Base-by-base conservation (phyloP, 2,113 vertebrate species). In the Leptocoma aspasia region DNA sequence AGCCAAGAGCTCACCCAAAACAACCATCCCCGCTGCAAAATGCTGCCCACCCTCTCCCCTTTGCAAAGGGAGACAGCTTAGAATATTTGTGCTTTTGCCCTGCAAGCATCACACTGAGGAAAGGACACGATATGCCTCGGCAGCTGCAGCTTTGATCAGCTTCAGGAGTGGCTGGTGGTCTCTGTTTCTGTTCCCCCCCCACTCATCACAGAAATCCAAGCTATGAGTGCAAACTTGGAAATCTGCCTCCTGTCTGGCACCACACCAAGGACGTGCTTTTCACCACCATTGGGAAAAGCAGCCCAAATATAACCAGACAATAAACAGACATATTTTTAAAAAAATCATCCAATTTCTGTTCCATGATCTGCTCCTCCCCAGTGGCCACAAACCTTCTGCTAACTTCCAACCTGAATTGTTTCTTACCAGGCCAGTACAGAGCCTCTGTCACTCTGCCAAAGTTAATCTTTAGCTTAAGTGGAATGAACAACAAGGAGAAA, bases 101-200 rank as follows among this genome's bases (percentile, higher is more conserved):
- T 42, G 15, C 5, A 9, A 44, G 75, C 3, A 33, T 5, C 42
- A 2, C 33, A n/a, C 8, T 27, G 17, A 61, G 65, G 39, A 22
- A 17, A 37, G 53, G 44, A 18, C 6, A 23, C 0, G 13, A 8
- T 0, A 3, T 4, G 9, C 44, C 13, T 3, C 1, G 1, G 64
- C 56, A 35, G 65, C 82, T 15, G 33, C 80, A 68, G 77, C 72
- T 79, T 19, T 10, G n/a, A 27, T 2, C 63, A 42, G 35, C 49
- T 2, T 10, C 41, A 54, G 49, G 7, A 61, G 37, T 1, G 17
- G 17, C 59, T 42, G 49, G 12, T 33, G 35, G 23, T 28, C 68
- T 39, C 41, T 6, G 2, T 3, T 56, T 50, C 39, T 8, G 3
- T 1, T 56, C 5, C 16, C 47, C 44, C 73, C 54, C 15, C 64